Evolutionary conservation across 2,797 vertebrate genomes (phyloP).

Genomic region (Parauchenoglanis ngamensis): DNA sequence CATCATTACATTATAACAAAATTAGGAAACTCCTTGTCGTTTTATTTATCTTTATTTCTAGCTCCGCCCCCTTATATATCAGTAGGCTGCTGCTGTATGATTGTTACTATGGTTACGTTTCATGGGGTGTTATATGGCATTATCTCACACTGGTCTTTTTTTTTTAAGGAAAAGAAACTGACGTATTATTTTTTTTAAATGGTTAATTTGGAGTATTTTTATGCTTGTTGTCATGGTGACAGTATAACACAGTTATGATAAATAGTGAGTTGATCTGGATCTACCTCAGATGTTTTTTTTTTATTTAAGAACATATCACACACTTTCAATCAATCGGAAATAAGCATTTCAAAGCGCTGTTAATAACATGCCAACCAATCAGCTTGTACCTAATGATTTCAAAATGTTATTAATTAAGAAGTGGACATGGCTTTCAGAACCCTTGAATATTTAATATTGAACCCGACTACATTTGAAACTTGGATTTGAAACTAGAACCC

Average conservation of each 20-base stretch:
- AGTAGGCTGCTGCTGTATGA: neutral
- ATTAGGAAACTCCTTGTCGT: neutral
- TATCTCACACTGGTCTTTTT: neutral
- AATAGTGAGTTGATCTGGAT: neutral
- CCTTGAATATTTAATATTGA: neutral
- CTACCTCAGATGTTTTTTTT: neutral
- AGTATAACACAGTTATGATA: neutral
- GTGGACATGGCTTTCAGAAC: neutral
- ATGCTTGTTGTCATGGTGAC: neutral
- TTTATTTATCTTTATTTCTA: neutral
- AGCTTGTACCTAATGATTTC: neutral
- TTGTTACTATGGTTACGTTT: neutral
- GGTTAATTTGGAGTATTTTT: neutral
- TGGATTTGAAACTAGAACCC: neutral
- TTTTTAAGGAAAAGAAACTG: neutral
- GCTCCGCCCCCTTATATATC: neutral
- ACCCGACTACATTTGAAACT: neutral
- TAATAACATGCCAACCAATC: neutral
- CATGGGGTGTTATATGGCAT: neutral
- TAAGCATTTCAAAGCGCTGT: neutral
- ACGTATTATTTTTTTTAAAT: neutral
- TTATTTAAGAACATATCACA: neutral
- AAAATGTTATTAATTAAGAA: too few species aligned
- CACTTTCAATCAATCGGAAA: neutral
- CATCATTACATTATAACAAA: neutral